Evolutionary conservation across 2,113 vertebrate species (phyloP).

Genomic region (Apeltes quadracus): DNA sequence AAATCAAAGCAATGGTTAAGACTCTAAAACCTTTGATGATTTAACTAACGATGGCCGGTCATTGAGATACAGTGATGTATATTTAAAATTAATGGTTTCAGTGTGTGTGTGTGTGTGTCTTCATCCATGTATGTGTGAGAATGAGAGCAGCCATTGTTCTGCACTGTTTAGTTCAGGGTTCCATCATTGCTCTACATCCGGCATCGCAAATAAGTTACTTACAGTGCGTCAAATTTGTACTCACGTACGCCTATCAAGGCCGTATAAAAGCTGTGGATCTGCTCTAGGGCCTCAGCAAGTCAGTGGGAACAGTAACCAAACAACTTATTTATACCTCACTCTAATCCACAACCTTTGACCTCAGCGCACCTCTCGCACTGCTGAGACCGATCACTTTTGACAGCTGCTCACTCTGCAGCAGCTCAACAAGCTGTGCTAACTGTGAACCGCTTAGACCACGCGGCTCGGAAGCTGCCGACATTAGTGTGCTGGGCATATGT

Average conservation of each 20-base stretch:
- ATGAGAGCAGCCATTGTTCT: conserved; percentile 32
- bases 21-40: neutral
- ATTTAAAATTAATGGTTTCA: neutral
- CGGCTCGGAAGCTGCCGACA: neutral
- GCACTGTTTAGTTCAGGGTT: neutral
- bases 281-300: conserved; percentile 68
- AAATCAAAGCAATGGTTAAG: neutral
- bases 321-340: conserved; percentile 71
- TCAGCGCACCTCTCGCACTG: conserved; percentile 40
- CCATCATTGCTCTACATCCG: neutral
- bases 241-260: neutral
- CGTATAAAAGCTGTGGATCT: conserved; percentile 57
- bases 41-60: conserved; percentile 4
- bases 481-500: conserved; percentile 9
- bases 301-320: conserved; percentile 64
- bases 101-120: neutral
- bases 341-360: conserved; percentile 63
- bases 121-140: conserved; percentile 15
- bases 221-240: conserved; percentile 4
- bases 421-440: conserved; percentile 32
- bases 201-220: neutral
- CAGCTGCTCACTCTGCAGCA: conserved; percentile 46
- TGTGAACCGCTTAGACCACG: conserved; percentile 33
- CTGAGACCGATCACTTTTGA: conserved; percentile 46
- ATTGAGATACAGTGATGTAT: neutral